Base-by-base conservation (phyloP, 2,888 invertebrate genomes). In the Eupeodes luniger region DNA sequence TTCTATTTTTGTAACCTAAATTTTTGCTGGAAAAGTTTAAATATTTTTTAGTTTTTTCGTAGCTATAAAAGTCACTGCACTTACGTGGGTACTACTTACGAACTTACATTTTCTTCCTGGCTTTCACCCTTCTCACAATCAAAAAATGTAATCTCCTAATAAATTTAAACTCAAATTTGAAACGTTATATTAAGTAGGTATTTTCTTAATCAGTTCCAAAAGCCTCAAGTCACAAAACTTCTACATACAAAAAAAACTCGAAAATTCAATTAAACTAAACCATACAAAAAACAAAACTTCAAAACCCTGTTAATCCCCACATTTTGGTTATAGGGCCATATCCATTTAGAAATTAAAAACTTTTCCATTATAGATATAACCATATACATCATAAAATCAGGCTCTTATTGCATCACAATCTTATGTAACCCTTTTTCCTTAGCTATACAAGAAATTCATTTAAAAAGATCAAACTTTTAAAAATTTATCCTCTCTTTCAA, bases 231-330 rank as follows among this genome's bases (percentile, higher is more conserved):
- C 79, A 83, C 61, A 49, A 59, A 79, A 79, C 64, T 75, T 59
- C 3, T 27, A 27, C 3, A 27, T 47, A 4, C 11, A 57, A n/a
- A 55, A 64, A 74, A 69, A 78, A 86, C 70, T 82, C 70, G 49
- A 86, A 86, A 86, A 82, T 83, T 75, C 86, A 82, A 83, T 83
- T 86, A 79, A 76, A 16, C 70, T 76, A 70, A 79, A 36, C 81
- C 79, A 84, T 49, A 27, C 4, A 55, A 47, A 19, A 27, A 59
- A 3, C 14, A 61, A 36, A 34, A 47, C 53, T 51, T 44, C 36
- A 40, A 61, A 61, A 53, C 5, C 47, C 59, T 49, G 47, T 51
- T 75, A 81, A 81, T 76, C 66, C 55, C 27, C 44, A 44, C 59
- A 27, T n/a, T 7, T 4, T n/a, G 19, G 74, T 6, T 3, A 16